Conservation (phyloP, 1,140 invertebrate species). For the Tetramorium alpestre region DNA sequence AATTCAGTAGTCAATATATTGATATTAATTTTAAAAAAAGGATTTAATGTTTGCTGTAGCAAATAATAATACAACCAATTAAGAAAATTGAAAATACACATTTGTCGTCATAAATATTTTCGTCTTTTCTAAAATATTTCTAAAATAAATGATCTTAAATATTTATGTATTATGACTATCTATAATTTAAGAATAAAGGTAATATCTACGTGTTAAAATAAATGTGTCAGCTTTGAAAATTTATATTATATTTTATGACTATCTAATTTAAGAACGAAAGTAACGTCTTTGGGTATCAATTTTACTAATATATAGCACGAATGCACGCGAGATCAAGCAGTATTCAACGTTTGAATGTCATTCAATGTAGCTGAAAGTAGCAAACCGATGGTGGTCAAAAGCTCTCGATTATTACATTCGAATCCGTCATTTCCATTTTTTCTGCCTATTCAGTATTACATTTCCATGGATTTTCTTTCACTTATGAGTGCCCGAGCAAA, state of each 20-base stretch:
- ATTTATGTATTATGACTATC: no score
- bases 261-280: not conserved
- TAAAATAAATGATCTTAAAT: no score
- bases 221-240: not conserved
- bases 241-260: not conserved
- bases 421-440: slow-evolving; percentile 73
- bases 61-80: no score
- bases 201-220: not conserved
- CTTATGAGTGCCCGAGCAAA: slow-evolving; percentile 32
- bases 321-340: not conserved
- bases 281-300: not conserved
- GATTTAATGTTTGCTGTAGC: no score
- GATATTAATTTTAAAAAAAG: no score
- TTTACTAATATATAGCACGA: not conserved
- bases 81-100: no score
- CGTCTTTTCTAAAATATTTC: not conserved
- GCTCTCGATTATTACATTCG: slow-evolving; percentile 67
- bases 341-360: slow-evolving; percentile 5
- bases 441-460: slow-evolving; percentile 70
- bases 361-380: slow-evolving; percentile 33
- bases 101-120: not conserved
- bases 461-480: slow-evolving; percentile 50
- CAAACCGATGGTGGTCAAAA: slow-evolving; percentile 57
- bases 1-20: no score
- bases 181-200: no score